A percentile compares a stretch with the other conserved stretches of the same genome.
phyloP scores from a whole-genome alignment of 2,888 invertebrate genomes.

The Xestia xanthographa region DNA sequence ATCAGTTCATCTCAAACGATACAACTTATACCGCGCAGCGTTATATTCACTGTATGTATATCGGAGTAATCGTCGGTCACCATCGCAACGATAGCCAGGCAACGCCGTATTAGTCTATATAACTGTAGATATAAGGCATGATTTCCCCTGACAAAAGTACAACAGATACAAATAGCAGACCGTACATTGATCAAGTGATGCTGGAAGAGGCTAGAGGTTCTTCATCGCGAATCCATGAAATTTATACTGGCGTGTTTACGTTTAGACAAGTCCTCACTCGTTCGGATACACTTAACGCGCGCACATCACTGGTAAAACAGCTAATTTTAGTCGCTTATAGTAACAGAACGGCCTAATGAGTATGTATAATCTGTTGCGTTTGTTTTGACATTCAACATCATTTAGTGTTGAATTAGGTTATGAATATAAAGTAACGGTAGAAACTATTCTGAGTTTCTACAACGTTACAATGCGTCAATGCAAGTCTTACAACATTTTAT shows the following conservation, averaged over 20 bases:
- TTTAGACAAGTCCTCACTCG: too few species aligned
- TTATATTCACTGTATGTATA: constrained; percentile 64
- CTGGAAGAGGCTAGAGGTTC: constrained; percentile 58
- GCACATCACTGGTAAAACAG: too few species aligned
- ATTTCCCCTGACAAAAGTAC: constrained; percentile 87
- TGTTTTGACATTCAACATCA: too few species aligned
- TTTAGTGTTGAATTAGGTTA: too few species aligned
- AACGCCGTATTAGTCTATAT: constrained; percentile 84
- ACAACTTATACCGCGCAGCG: constrained; percentile 46
- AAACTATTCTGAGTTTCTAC: too few species aligned
- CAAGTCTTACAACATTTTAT: not conserved
- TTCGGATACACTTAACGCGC: too few species aligned
- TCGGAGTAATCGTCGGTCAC: constrained; percentile 80
- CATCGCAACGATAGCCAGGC: constrained; percentile 87
- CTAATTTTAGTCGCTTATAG: too few species aligned
- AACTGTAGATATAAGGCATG: constrained; percentile 81
- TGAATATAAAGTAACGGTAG: too few species aligned
- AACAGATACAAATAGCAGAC: constrained; percentile 82
- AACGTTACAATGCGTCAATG: not conserved
- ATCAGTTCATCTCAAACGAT: constrained; percentile 58
- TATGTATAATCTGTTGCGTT: too few species aligned
- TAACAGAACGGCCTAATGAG: too few species aligned
- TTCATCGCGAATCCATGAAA: too few species aligned
- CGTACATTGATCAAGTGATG: constrained; percentile 52
- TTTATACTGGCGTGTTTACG: too few species aligned